A percentile compares a stretch with the other conserved stretches of the same genome.
Evolutionary conservation across 2,888 invertebrate genomes (phyloP).

Genomic region (Caenorhabditis plicata): DNA sequence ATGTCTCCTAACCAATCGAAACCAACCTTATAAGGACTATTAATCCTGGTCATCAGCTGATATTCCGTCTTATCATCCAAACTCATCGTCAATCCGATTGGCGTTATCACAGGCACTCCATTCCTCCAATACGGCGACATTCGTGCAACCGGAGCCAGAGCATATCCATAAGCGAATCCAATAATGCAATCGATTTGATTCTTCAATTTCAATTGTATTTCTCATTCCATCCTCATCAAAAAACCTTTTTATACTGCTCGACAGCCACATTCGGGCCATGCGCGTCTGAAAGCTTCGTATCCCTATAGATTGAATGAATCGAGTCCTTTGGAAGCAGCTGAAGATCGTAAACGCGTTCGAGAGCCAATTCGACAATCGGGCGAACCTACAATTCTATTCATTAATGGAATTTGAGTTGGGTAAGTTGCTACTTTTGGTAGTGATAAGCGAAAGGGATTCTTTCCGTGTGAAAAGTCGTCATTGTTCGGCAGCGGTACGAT

Average conservation of each 20-base stretch:
- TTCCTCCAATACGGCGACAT: constrained; percentile 61
- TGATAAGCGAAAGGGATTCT: constrained; percentile 60
- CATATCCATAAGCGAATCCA: constrained; percentile 59
- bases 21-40: constrained; percentile 74
- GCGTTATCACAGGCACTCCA: constrained; percentile 77
- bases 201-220: background rate
- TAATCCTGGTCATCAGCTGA: constrained; percentile 80
- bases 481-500: constrained; percentile 54
- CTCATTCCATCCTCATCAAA: background rate
- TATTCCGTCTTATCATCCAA: constrained; percentile 76
- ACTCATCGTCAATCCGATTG: constrained; percentile 79
- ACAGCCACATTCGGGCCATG: constrained; percentile 63
- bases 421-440: constrained; percentile 45
- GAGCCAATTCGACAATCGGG: constrained; percentile 57
- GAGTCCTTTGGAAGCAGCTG: constrained; percentile 47
- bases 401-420: too few relatives aligned
- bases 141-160: constrained; percentile 61
- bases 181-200: constrained; percentile 59
- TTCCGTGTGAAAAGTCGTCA: constrained; percentile 28
- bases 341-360: constrained; percentile 52
- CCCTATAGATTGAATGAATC: constrained; percentile 44
- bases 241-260: constrained; percentile 43
- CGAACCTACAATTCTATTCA: too few relatives aligned
- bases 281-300: constrained; percentile 58
- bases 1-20: background rate